Percentiles rank a stretch among this genome's conserved stretches.
These are phyloP conservation scores for Odontamblyopus lacepedii DNA, from an alignment of 2,797 vertebrate genomes.

Conservation along the genomic window DNA sequence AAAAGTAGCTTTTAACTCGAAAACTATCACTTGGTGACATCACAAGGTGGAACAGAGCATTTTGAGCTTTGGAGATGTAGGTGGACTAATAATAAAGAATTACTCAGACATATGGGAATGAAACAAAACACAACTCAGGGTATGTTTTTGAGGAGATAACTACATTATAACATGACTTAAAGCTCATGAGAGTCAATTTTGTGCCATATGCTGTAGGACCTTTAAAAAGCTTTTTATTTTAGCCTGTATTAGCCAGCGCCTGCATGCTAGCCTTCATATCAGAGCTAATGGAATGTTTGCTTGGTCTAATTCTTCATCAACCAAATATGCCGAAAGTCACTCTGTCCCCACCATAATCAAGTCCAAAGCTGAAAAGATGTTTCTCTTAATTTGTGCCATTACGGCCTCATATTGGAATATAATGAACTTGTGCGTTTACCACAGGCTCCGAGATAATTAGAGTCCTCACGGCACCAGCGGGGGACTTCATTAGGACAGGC, in stretches of 20 bases:
- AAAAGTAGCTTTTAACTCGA: too few species aligned
- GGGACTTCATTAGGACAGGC: constrained; percentile 63
- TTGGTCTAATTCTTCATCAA: not conserved
- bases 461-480: constrained; percentile 38
- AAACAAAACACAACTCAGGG: too few species aligned
- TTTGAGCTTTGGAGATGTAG: too few species aligned
- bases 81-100: too few species aligned
- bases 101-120: too few species aligned
- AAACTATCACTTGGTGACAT: too few species aligned
- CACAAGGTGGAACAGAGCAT: too few species aligned
- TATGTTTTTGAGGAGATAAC: too few species aligned
- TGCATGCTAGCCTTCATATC: not conserved
- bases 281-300: not conserved
- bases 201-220: not conserved
- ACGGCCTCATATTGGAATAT: constrained; percentile 50
- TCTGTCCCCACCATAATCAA: constrained; percentile 19
- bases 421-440: constrained; percentile 53
- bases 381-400: constrained; percentile 26
- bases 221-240: not conserved
- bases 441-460: constrained; percentile 55
- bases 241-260: not conserved
- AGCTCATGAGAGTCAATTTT: too few species aligned
- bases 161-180: too few species aligned
- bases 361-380: constrained; percentile 20
- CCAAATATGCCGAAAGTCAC: constrained; percentile 12